Conservation (phyloP, 2,888 invertebrate species). For the Lepidonotus clava region DNA sequence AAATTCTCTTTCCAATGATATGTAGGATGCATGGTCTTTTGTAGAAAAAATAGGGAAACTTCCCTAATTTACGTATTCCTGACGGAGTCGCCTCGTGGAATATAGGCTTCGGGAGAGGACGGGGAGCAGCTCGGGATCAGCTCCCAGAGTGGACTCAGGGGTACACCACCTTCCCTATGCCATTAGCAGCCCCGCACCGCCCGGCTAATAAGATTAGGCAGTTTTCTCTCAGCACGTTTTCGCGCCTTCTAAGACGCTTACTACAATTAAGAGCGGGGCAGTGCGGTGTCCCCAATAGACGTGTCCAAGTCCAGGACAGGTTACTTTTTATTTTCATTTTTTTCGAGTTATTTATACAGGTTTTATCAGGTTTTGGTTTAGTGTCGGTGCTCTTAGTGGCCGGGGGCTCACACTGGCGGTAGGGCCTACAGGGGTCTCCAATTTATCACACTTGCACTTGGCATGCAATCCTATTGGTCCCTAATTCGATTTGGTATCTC, state of each 20-base stretch:
- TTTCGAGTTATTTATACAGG: no score
- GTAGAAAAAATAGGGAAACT: no score
- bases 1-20: no score
- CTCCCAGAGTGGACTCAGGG: conserved; percentile 12
- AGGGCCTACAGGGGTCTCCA: no score
- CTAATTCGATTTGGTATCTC: neutral
- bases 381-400: no score
- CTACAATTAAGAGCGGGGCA: conserved; percentile 2
- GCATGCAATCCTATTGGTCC: neutral
- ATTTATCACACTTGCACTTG: neutral
- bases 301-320: neutral
- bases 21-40: no score
- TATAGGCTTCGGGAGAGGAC: no score
- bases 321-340: no score
- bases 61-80: no score
- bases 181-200: neutral
- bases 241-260: conserved; percentile 26
- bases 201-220: neutral
- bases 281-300: neutral
- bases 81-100: no score
- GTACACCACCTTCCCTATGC: neutral
- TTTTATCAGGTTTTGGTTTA: no score
- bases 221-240: conserved; percentile 24
- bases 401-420: no score
- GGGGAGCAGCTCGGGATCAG: neutral